These are phyloP conservation scores for Calephelis nemesis DNA, from an alignment of 1,140 invertebrate species.

Conservation along the genomic window DNA sequence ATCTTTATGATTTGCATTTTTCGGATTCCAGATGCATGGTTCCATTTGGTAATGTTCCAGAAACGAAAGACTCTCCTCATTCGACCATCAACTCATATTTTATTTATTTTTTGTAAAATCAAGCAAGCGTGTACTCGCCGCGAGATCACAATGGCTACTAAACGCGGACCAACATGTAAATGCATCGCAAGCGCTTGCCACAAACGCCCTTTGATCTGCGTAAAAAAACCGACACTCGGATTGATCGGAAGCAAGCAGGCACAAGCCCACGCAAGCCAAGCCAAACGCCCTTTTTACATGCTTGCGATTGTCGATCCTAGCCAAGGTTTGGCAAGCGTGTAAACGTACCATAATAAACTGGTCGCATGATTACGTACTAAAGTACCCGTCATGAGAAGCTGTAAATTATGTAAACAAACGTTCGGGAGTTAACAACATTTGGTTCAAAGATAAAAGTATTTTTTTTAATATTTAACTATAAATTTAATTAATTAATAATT, in stretches of 20 bases:
- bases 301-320: slow-evolving; percentile 7
- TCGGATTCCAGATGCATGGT: slow-evolving; percentile 25
- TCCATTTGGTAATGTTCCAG: slow-evolving; percentile 27
- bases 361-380: too few relatives aligned
- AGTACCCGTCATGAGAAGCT: too few relatives aligned
- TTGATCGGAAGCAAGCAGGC: slow-evolving; percentile 2
- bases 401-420: too few relatives aligned
- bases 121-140: slow-evolving; percentile 9
- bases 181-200: slow-evolving; percentile 22
- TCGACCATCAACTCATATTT: slow-evolving; percentile 27
- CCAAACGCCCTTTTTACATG: slow-evolving; percentile 17
- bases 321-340: slow-evolving; percentile 11
- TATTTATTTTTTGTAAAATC: slow-evolving; percentile 2
- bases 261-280: slow-evolving; percentile 22
- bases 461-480: too few relatives aligned
- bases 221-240: slow-evolving; percentile 17
- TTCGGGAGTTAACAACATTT: too few relatives aligned
- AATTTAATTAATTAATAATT: too few relatives aligned
- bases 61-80: slow-evolving; percentile 25
- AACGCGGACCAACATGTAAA: slow-evolving; percentile 25
- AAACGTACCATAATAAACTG: slow-evolving; percentile 16
- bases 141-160: slow-evolving; percentile 17
- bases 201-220: slow-evolving; percentile 16
- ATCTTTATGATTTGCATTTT: slow-evolving; percentile 29
- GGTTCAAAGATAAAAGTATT: too few relatives aligned